Base-by-base conservation (phyloP, 2,113 vertebrate species). In the Caracal caracal region DNA sequence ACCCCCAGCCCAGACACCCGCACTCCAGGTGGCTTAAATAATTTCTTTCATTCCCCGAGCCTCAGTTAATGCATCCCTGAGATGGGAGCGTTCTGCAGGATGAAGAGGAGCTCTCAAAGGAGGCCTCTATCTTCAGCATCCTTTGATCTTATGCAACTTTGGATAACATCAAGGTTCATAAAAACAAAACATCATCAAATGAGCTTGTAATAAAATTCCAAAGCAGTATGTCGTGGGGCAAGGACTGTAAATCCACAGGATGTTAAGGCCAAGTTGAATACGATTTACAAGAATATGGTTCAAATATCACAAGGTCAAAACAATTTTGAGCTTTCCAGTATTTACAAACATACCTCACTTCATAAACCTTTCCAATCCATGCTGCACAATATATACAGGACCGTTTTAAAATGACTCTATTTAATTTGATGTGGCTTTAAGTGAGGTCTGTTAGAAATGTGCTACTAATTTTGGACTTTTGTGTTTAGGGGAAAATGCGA, bases 381-480 rank as follows among this genome's bases (percentile, higher is more conserved):
- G 10, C 83, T 47, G 53, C 53, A 2, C 53, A 35, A 26, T 65
- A 35, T 33, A 61, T 11, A 89, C 93, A 73, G 93, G 95, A 37
- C 88, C 35, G 28, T 86, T 84, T 98, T 97, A 93, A 97, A 98
- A 97, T 90, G 94, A 3, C 95, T 97, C 97, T 82, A 3, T 90
- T 92, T 88, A 78, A 98, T 93, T 96, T 92, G 95, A 97, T 98
- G 98, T 98, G 98, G 92, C 93, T 98, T 93, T 51, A 92, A 79
- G 85, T 92, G 92, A 98, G 98, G 98, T 79, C 96, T 97, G 84
- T 59, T 93, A 65, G 93, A 98, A 98, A 98, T 97, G 75, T 98
- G 97, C 95, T 98, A 95, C 97, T 97, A 95, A 97, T 98, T 97
- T 98, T 92, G 93, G 93, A 93, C 96, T 98, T 98, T 98, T 92